Evolutionary conservation across 2,113 vertebrate genomes (phyloP).

Genomic region (Colistium nudipinnis): DNA sequence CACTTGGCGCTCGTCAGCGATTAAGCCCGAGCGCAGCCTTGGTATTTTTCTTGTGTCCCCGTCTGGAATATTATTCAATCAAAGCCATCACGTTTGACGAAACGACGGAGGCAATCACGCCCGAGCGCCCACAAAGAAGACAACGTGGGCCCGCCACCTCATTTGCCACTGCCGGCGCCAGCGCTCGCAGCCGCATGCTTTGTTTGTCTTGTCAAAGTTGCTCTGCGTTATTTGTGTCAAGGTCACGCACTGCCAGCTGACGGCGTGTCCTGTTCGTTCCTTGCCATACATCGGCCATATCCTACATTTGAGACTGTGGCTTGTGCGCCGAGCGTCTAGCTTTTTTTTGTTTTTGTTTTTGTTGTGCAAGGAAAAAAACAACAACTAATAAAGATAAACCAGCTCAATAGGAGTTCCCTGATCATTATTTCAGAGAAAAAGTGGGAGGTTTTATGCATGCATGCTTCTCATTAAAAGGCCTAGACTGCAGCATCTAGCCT

Average conservation of each 20-base stretch:
- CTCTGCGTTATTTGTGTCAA: slow-evolving; percentile 66
- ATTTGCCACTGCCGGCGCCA: slow-evolving; percentile 56
- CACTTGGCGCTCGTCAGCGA: slow-evolving; percentile 31
- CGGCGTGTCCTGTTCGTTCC: slow-evolving; percentile 59
- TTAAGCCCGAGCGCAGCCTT: slow-evolving; percentile 35
- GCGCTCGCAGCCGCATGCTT: slow-evolving; percentile 63
- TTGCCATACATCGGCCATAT: slow-evolving; percentile 39
- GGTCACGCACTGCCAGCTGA: slow-evolving; percentile 67
- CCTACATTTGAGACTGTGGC: slow-evolving; percentile 36
- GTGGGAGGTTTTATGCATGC: slow-evolving; percentile 56
- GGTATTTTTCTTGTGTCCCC: slow-evolving; percentile 33
- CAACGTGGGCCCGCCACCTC: slow-evolving; percentile 66
- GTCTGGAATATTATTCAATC: slow-evolving; percentile 62
- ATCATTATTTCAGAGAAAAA: slow-evolving; percentile 63
- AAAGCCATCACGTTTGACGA: slow-evolving; percentile 65
- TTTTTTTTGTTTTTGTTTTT: no score
- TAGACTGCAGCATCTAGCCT: slow-evolving; percentile 44
- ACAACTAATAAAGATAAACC: no score
- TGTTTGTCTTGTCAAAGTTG: slow-evolving; percentile 76
- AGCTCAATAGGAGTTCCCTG: slow-evolving; percentile 31
- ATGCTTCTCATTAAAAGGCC: slow-evolving; percentile 51
- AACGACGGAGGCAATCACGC: slow-evolving; percentile 62
- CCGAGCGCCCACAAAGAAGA: slow-evolving; percentile 66
- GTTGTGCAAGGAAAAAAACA: slow-evolving; percentile 12
- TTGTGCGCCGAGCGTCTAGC: slow-evolving; percentile 49